Base-by-base conservation (phyloP, 64 coral and sea anemone genomes). In the Dendronephthya gigantea region DNA sequence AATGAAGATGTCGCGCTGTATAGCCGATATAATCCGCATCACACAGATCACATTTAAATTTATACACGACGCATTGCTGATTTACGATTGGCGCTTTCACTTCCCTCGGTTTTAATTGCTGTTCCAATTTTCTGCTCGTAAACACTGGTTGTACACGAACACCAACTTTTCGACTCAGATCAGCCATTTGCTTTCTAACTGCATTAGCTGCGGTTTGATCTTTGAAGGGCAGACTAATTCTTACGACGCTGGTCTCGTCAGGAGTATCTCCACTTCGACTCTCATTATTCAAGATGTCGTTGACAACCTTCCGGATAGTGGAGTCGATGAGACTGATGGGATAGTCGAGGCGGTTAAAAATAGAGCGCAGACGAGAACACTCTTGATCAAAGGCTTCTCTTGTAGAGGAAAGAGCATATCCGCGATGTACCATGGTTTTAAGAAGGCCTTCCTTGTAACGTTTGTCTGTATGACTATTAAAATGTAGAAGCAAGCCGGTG, bases 401-500 rank as follows among this genome's bases (percentile, higher is more conserved):
- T 19, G 45, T 76, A 14, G 83, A 90, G 29, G 89, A 90, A 23
- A 86, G 49, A 41, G 84, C 49, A 82, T 86, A 86, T 31, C 50
- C 70, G 52, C 84, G 70, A 47, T 66, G 35, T 37, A 90, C 36
- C 84, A 90, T 90, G 50, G 83, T 90, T 39, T 85, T 85, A 14
- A 90, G 66, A 15, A 90, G 69, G 25, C 28, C 36, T 30, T 11
- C 83, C 36, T 90, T 90, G 28, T 86, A 90, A 58, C 89, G 79
- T 14, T 39, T 25, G 58, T 84, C 82, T 8, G 84, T 81, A 14
- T 90, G 69, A 49, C 89, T 86, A 35, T 90, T 83, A 31, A 81
- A 90, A 31, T 90, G 89, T 38, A 90, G 40, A 39, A 90, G 70
- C 30, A 90, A 47, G 35, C 88, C 52, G 51, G 32, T 90, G 49